Percentiles rank a stretch among this genome's conserved stretches.
phyloP scores from a whole-genome alignment of 1,140 invertebrate species.

The Drosophila lini region DNA sequence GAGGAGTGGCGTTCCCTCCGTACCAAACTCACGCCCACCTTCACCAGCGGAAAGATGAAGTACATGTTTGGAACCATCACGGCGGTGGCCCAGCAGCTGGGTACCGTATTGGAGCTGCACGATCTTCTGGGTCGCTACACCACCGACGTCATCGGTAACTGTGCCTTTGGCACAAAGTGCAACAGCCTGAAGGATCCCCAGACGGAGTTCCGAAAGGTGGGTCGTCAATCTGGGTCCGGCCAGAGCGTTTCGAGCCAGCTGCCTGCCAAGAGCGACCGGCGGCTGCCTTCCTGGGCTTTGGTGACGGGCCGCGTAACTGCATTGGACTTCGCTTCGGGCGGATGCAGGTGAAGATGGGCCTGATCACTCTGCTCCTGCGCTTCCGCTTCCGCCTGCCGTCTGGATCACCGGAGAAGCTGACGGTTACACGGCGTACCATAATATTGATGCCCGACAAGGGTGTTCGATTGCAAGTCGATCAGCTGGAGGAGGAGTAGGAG shows the following conservation, averaged over 20 bases:
- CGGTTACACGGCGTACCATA: conserved; percentile 72
- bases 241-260: conserved; percentile 21
- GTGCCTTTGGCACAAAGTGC: background rate
- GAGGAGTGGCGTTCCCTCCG: background rate
- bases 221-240: conserved; percentile 66
- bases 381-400: conserved; percentile 70
- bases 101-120: background rate
- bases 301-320: conserved; percentile 88
- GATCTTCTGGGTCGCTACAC: conserved; percentile 1
- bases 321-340: conserved; percentile 84
- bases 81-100: background rate
- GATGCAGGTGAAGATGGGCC: conserved; percentile 64
- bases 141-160: conserved; percentile 4
- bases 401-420: conserved; percentile 35
- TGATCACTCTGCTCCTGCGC: conserved; percentile 51
- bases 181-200: background rate
- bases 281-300: conserved; percentile 88
- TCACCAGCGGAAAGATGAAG: conserved; percentile 2
- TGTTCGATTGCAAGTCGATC: conserved; percentile 42
- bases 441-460: conserved; percentile 71
- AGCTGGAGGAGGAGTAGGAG: background rate
- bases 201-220: background rate
- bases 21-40: background rate
- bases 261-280: conserved; percentile 28
- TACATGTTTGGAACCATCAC: background rate